Conservation (phyloP, 2,797 vertebrate species). For the Syndactyla subalaris region DNA sequence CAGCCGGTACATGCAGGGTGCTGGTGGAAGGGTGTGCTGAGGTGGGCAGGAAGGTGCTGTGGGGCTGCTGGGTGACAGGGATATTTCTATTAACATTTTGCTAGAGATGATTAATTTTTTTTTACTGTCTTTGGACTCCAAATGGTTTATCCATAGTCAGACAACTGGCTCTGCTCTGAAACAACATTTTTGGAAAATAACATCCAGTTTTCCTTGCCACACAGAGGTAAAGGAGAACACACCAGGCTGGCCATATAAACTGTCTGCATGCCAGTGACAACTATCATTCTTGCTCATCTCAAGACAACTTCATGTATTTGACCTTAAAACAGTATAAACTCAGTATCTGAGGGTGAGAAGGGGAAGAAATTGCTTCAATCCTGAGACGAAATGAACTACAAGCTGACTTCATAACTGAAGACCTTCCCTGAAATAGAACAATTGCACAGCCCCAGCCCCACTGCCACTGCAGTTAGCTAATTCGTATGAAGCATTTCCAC, state of each 20-base stretch:
- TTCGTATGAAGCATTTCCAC: not conserved
- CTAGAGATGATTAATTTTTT: not conserved
- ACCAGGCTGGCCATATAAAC: not conserved
- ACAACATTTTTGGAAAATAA: not conserved
- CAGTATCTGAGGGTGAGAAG: not conserved
- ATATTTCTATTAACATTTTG: not conserved
- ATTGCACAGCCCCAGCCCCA: not conserved
- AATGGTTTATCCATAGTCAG: not conserved
- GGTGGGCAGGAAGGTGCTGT: not conserved
- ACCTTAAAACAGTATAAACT: conserved; percentile 23
- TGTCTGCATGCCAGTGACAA: accelerated
- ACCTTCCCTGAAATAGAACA: not conserved
- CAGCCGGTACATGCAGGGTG: not conserved
- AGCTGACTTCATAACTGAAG: not conserved
- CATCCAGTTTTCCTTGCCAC: not conserved
- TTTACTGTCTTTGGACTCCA: not conserved
- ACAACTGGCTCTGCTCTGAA: not conserved
- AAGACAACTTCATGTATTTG: not conserved
- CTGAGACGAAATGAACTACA: not conserved
- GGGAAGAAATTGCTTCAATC: not conserved
- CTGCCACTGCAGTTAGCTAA: not conserved
- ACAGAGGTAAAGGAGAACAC: not conserved
- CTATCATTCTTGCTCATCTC: not conserved
- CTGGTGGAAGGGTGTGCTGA: not conserved
- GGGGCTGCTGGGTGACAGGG: not conserved